phyloP scores from a whole-genome alignment of 2,888 invertebrate species.

The Trissonchulus sp. region DNA sequence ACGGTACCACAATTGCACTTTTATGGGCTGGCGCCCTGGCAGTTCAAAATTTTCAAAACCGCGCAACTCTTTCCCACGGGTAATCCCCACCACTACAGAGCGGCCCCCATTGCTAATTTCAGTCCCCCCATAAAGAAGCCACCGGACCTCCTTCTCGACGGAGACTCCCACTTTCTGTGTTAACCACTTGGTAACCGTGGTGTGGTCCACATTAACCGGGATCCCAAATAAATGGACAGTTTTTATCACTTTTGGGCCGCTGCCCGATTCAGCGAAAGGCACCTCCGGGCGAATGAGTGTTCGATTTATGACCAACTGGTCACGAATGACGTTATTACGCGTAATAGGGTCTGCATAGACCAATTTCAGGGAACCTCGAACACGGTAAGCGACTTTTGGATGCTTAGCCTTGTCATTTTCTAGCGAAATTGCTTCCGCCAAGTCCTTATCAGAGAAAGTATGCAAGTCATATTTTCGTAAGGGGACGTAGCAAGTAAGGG shows the following conservation, averaged over 20 bases:
- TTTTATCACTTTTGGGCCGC: neutral
- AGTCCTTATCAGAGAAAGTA: neutral
- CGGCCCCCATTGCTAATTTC: slow-evolving; percentile 22
- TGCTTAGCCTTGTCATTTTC: neutral
- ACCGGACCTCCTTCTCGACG: neutral
- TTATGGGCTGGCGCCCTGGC: neutral
- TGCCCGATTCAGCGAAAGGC: slow-evolving; percentile 11
- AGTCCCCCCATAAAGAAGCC: neutral
- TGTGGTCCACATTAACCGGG: neutral
- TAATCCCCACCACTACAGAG: slow-evolving; percentile 13
- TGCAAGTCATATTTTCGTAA: neutral
- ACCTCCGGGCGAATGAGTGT: neutral
- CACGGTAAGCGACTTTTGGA: neutral
- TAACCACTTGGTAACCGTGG: slow-evolving; percentile 11
- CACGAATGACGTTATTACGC: neutral
- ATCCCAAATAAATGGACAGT: slow-evolving; percentile 14
- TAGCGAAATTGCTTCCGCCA: neutral
- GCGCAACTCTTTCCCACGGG: neutral
- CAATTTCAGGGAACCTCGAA: neutral
- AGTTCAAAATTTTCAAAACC: neutral
- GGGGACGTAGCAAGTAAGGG: neutral
- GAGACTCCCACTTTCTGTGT: neutral
- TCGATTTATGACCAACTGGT: neutral
- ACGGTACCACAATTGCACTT: neutral
- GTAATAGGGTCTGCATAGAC: neutral